Evolutionary conservation across 2,888 invertebrate genomes (phyloP), one percentile per base, ranked within the genome.

Genomic region (Anarsia innoxiella): DNA sequence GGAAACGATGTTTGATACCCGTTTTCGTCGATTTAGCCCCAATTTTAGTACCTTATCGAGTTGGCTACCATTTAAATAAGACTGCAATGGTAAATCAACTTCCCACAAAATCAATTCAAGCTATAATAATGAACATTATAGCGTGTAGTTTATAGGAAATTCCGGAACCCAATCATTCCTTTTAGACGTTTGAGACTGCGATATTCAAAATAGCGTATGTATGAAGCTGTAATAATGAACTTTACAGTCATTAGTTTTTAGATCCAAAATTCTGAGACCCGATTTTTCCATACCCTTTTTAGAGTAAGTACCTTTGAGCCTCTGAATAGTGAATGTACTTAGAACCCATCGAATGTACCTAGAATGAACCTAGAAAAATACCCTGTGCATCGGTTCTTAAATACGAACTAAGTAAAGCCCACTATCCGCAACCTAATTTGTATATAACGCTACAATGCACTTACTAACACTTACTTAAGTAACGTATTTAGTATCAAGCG

Each of bases 361-460:
- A 5, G n/a, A n/a, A 19, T 3, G 19, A 19, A 19, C 19, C 19
- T 19, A 19, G 3, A 19, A n/a, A n/a, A 25, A n/a, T 25, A 25
- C 25, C 25, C 56, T 57, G 60, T 61, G 59, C 62, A 62, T 55
- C 48, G 46, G 49, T 38, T 48, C 56, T 53, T 44, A 25, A 46
- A 36, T 31, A 19, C 35, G 32, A 45, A 42, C 39, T 39, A 8
- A 11, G 39, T 48, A 34, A 39, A 26, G 51, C 53, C 50, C 51
- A 48, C 45, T 47, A 19, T 14, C 40, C 37, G n/a, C n/a, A 3
- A n/a, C n/a, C 8, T n/a, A n/a, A 25, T 9, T 25, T 3, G 5
- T 9, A 9, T 25, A 5, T 25, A 25, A 25, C 25, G 25, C 25
- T 9, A 3, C n/a, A n/a, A 5, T 4, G 8, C 25, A 25, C 4